These are phyloP conservation scores for Nylanderia fulva DNA, from an alignment of 1,140 invertebrate species.

Conservation along the genomic window DNA sequence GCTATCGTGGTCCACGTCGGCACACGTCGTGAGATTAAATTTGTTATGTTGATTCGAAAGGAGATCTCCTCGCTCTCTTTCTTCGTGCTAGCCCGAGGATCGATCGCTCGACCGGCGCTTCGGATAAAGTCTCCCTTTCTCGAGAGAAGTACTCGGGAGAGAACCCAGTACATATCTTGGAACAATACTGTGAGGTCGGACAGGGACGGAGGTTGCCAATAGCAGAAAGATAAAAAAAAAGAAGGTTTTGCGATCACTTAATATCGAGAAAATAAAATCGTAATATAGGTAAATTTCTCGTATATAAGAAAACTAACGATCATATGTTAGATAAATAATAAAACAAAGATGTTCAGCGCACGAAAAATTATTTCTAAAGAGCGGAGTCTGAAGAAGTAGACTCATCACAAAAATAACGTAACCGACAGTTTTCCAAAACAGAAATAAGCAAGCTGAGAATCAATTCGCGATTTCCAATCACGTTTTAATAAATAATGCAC, in stretches of 20 bases:
- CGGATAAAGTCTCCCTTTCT: constrained; percentile 41
- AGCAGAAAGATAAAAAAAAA: constrained; percentile 35
- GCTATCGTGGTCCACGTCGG: constrained; percentile 39
- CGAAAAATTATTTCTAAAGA: not conserved
- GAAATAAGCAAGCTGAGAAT: not conserved
- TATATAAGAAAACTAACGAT: not conserved
- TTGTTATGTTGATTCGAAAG: constrained; percentile 77
- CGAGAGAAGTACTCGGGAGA: constrained; percentile 8
- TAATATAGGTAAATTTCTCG: not conserved
- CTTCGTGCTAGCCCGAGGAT: constrained; percentile 25
- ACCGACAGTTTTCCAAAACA: not conserved
- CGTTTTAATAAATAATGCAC: not conserved
- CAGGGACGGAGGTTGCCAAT: not conserved
- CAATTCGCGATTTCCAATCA: not conserved
- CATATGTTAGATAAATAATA: not conserved
- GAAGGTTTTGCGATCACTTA: not conserved
- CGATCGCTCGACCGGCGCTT: constrained; percentile 42
- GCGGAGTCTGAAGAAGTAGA: not conserved
- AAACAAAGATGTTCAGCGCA: not conserved
- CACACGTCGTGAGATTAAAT: constrained; percentile 76
- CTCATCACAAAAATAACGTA: not conserved
- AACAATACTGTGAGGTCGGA: constrained; percentile 1
- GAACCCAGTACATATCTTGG: constrained; percentile 16
- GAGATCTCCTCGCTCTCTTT: constrained; percentile 59
- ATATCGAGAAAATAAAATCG: constrained; percentile 2